Percentiles rank a stretch among this genome's conserved stretches.
phyloP scores from a whole-genome alignment of 1,140 invertebrate genomes.

The Listronotus oregonensis region DNA sequence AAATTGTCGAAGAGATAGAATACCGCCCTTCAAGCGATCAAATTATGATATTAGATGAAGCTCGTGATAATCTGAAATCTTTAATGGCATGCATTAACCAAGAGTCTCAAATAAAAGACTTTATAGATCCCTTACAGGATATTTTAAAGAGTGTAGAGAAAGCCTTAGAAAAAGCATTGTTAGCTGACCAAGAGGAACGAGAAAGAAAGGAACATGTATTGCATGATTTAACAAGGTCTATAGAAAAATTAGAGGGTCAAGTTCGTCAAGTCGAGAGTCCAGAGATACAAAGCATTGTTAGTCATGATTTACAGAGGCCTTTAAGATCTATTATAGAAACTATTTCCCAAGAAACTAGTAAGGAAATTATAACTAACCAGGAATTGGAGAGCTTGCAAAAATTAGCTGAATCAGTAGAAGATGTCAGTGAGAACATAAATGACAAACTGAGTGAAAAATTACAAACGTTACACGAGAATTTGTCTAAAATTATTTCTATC shows the following conservation, averaged over 20 bases:
- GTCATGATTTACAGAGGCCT: conserved; percentile 32
- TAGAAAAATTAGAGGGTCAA: conserved; percentile 32
- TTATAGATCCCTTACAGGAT: conserved; percentile 58
- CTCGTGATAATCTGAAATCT: conserved; percentile 43
- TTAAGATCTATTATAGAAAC: conserved; percentile 40
- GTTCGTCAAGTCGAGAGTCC: not conserved
- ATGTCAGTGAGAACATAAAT: conserved; percentile 31
- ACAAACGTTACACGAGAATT: conserved; percentile 36
- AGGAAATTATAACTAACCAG: conserved; percentile 27
- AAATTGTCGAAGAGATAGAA: conserved; percentile 40
- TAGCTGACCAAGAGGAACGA: conserved; percentile 38
- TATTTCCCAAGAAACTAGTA: conserved; percentile 10
- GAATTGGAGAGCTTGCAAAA: conserved; percentile 40
- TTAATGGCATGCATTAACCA: conserved; percentile 50
- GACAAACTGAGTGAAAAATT: conserved; percentile 41
- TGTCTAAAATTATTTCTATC: conserved; percentile 30
- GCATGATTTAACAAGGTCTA: conserved; percentile 30
- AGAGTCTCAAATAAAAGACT: conserved; percentile 52
- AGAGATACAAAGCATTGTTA: not conserved
- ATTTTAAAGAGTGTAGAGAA: conserved; percentile 57
- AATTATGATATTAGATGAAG: conserved; percentile 35
- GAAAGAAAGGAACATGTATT: conserved; percentile 48
- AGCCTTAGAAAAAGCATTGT: conserved; percentile 49
- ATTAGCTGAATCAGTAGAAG: conserved; percentile 40
- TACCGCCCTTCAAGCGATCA: conserved; percentile 34